phyloP scores from a whole-genome alignment of 1,140 invertebrate genomes.

The Plectus sambesii region DNA sequence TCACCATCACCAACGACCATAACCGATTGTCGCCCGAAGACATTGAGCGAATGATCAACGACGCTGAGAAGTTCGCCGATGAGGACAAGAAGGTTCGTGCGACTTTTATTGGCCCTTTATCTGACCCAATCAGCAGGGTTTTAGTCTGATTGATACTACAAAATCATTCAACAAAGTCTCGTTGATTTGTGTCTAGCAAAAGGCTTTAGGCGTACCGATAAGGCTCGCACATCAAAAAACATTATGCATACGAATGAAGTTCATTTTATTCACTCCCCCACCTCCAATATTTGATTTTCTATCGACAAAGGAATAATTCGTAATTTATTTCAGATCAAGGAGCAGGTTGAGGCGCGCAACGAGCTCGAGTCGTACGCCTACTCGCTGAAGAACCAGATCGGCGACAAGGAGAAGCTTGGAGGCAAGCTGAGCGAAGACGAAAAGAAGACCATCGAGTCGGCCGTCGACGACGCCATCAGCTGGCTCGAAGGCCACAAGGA shows the following conservation, averaged over 20 bases:
- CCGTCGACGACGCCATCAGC: conserved; percentile 90
- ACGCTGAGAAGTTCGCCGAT: conserved; percentile 94
- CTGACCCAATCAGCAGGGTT: too few species aligned
- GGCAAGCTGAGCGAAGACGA: conserved; percentile 78
- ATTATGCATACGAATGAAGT: too few species aligned
- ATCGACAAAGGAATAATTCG: too few species aligned
- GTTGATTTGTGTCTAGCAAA: too few species aligned
- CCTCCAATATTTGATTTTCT: too few species aligned
- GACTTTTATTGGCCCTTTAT: too few species aligned
- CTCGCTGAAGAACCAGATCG: conserved; percentile 90
- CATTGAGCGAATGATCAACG: conserved; percentile 96
- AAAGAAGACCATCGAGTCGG: conserved; percentile 83
- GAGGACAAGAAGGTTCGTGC: conserved; percentile 95
- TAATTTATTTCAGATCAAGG: too few species aligned
- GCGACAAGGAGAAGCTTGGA: conserved; percentile 94
- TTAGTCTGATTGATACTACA: too few species aligned
- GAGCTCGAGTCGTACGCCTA: conserved; percentile 95
- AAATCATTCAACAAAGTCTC: too few species aligned
- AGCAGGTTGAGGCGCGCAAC: conserved; percentile 78
- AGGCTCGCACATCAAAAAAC: too few species aligned
- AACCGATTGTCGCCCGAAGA: conserved; percentile 91
- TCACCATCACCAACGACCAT: conserved; percentile 96
- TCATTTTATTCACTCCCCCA: too few species aligned
- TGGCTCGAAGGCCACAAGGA: conserved; percentile 95
- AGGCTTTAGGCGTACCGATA: too few species aligned